Base-by-base conservation (phyloP, 2,113 vertebrate genomes). In the Lagopus leucura region DNA sequence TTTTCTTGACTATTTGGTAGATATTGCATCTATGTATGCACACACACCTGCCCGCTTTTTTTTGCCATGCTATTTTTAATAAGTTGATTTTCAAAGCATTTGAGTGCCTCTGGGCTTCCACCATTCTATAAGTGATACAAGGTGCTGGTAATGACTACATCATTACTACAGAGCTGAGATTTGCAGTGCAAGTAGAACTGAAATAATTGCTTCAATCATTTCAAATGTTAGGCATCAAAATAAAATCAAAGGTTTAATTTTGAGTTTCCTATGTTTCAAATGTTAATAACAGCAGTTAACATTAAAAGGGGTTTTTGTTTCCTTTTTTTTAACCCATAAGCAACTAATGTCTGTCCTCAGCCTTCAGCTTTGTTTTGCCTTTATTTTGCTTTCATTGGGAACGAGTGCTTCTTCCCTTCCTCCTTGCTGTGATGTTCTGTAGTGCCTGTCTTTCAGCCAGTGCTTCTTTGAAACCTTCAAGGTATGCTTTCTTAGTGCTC, bases 171-270 rank as follows among this genome's bases (percentile, higher is more conserved):
- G 86, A 95, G 94, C 93, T 91, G 88, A 83, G 88, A 55, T 93
- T 94, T 94, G 91, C 88, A 94, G 88, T 76, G 77, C 76, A 90
- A 90, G 89, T 64, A 34, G 61, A 83, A 65, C 73, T 84, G 52
- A 94, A 96, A 78, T 94, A 90, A 94, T 95, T 93, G 77, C 82
- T 88, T 83, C 89, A 71, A 54, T 92, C 73, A 75, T 90, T 94
- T 95, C 69, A 92, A 86, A 86, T 89, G 82, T 74, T 93, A 92
- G 64, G 52, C 87, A 94, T 91, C 71, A 89, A 91, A 91, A 96
- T 90, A 92, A 95, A 94, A 90, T 76, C 86, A 81, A 57, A 88
- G 85, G 47, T 84, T 93, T 94, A 85, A 94, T 93, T 94, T 80
- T 91, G 76, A 86, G 40, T 91, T 90, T 88, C 73, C 27, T 57